Conservation (phyloP, 2,797 vertebrate genomes). For the Tympanoctomys barrerae region DNA sequence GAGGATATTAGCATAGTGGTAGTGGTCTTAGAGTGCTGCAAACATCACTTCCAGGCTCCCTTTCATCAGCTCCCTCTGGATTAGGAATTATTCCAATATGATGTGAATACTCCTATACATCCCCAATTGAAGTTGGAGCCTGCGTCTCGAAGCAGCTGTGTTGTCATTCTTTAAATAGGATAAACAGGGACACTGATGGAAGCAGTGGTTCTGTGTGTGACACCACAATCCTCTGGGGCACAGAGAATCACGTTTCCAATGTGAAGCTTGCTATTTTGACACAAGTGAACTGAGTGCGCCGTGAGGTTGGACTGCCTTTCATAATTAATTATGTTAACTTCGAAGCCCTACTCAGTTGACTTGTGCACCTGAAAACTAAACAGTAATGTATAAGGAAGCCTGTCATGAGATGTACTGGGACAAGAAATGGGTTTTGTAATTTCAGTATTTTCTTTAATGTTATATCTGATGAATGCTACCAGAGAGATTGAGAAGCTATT, state of each 20-base stretch:
- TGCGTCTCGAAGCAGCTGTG: slow-evolving; percentile 47
- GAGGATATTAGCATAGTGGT: slow-evolving; percentile 21
- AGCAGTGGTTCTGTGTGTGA: slow-evolving; percentile 36
- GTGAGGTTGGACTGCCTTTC: not conserved
- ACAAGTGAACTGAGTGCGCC: not conserved
- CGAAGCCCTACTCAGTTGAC: not conserved
- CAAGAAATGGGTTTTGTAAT: slow-evolving; percentile 19
- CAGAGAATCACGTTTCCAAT: slow-evolving; percentile 19
- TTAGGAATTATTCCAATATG: slow-evolving; percentile 52
- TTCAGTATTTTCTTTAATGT: not conserved
- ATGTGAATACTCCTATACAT: slow-evolving; percentile 35
- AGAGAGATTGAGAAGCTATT: not conserved
- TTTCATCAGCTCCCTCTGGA: slow-evolving; percentile 54
- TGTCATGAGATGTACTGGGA: not conserved
- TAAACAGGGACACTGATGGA: slow-evolving; percentile 28
- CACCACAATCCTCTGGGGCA: not conserved
- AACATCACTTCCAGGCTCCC: slow-evolving; percentile 54
- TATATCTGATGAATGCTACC: not conserved
- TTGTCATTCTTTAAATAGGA: slow-evolving; percentile 59
- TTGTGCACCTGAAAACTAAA: slow-evolving; percentile 29
- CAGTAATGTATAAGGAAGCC: slow-evolving; percentile 21
- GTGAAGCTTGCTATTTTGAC: slow-evolving; percentile 58
- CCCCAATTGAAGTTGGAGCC: slow-evolving; percentile 32
- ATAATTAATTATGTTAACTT: not conserved
- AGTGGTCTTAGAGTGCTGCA: not conserved